Evolutionary conservation across 2,888 invertebrate species (phyloP).

Genomic region (Anthophora plumipes): DNA sequence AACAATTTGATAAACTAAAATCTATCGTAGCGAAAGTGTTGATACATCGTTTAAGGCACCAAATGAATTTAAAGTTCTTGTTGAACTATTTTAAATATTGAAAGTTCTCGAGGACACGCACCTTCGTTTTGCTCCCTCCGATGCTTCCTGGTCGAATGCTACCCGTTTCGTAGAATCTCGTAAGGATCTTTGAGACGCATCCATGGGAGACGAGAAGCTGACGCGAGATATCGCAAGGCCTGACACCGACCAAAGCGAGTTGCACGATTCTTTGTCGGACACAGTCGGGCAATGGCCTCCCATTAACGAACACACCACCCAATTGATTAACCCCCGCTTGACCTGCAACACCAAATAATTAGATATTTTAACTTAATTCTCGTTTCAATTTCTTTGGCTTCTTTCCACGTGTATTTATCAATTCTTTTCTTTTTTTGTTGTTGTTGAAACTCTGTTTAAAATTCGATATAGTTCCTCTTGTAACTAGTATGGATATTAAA

Average conservation of each 20-base stretch:
- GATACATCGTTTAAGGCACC: too few relatives aligned
- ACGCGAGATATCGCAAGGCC: slow-evolving; percentile 98
- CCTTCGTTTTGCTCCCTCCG: slow-evolving; percentile 98
- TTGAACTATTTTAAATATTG: not conserved
- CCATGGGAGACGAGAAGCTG: slow-evolving; percentile 98
- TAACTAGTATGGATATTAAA: too few relatives aligned
- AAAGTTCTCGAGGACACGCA: slow-evolving; percentile 82
- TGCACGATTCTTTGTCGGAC: slow-evolving; percentile 97
- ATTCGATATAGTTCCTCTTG: too few relatives aligned
- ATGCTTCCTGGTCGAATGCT: slow-evolving; percentile 98
- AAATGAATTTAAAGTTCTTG: not conserved
- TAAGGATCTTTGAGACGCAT: slow-evolving; percentile 98
- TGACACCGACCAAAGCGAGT: slow-evolving; percentile 95
- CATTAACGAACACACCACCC: slow-evolving; percentile 98
- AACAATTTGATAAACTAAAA: too few relatives aligned
- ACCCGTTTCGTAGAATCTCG: slow-evolving; percentile 98
- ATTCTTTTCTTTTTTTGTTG: too few relatives aligned
- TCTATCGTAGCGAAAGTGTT: too few relatives aligned
- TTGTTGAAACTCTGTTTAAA: too few relatives aligned
- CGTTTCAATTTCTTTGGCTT: not conserved
- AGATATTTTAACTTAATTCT: not conserved
- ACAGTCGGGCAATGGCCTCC: slow-evolving; percentile 97
- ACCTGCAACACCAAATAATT: slow-evolving; percentile 86
- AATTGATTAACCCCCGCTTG: slow-evolving; percentile 99
- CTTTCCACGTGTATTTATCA: too few relatives aligned